Conservation (phyloP, 2,113 vertebrate genomes). For the Microcebus murinus region DNA sequence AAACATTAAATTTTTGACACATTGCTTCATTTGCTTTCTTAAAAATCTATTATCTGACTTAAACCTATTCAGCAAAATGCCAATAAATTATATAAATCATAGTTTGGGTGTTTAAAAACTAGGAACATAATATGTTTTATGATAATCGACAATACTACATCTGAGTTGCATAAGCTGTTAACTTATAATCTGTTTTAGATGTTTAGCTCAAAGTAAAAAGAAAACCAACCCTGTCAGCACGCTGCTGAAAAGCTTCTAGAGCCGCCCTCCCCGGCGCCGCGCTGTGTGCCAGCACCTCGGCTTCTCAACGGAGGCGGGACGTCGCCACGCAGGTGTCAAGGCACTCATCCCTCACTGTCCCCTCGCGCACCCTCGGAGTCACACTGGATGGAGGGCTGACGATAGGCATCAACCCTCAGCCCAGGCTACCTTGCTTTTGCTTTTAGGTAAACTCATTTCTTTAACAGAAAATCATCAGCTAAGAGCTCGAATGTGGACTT, state of each 20-base stretch:
- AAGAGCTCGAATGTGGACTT: slow-evolving; percentile 56
- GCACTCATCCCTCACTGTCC: slow-evolving; percentile 25
- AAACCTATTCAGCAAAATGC: slow-evolving; percentile 83
- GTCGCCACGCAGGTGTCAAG: slow-evolving; percentile 23
- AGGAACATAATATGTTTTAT: slow-evolving; percentile 62
- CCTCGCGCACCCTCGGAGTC: background rate
- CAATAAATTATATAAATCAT: slow-evolving; percentile 88
- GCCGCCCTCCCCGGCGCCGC: accelerated
- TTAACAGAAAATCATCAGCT: slow-evolving; percentile 41
- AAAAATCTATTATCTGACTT: slow-evolving; percentile 84
- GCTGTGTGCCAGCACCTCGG: background rate
- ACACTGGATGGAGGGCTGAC: accelerated
- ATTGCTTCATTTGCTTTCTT: slow-evolving; percentile 77
- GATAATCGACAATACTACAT: slow-evolving; percentile 66
- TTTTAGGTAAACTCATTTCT: slow-evolving; percentile 31
- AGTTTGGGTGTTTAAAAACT: slow-evolving; percentile 76
- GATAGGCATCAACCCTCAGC: background rate
- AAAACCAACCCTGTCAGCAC: slow-evolving; percentile 25
- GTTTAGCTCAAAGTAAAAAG: slow-evolving; percentile 51
- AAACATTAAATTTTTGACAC: slow-evolving; percentile 79
- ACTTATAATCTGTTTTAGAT: slow-evolving; percentile 28
- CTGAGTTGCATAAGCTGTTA: background rate
- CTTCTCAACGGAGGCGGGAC: accelerated
- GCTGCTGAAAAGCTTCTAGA: background rate
- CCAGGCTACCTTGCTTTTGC: background rate